These are phyloP conservation scores for Pterostichus madidus DNA, from an alignment of 2,888 invertebrate genomes.

Conservation along the genomic window DNA sequence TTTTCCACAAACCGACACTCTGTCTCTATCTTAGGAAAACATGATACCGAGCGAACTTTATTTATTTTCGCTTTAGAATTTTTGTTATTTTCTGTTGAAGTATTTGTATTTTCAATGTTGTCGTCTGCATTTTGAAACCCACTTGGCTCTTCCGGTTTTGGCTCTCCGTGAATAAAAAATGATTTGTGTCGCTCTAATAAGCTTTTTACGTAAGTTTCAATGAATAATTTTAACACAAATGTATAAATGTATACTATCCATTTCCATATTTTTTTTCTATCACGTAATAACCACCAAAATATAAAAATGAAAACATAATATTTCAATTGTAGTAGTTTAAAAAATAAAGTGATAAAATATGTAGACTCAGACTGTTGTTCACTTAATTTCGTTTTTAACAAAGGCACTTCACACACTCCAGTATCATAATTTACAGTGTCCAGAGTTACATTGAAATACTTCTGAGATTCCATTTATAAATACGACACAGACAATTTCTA, in stretches of 20 bases:
- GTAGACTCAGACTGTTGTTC: slow-evolving; percentile 1
- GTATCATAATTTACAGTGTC: slow-evolving; percentile 51
- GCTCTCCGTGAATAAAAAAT: slow-evolving; percentile 13
- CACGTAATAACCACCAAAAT: slow-evolving; percentile 46
- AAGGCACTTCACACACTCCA: slow-evolving; percentile 43
- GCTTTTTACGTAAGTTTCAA: slow-evolving; percentile 17
- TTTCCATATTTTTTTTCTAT: slow-evolving; percentile 41
- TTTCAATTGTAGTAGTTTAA: slow-evolving; percentile 27
- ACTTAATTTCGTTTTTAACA: slow-evolving; percentile 31
- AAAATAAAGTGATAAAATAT: slow-evolving; percentile 13
- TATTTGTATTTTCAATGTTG: slow-evolving; percentile 19
- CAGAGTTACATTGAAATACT: slow-evolving; percentile 58
- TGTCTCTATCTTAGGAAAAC: slow-evolving; percentile 42
- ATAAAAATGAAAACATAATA: slow-evolving; percentile 31
- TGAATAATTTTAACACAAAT: slow-evolving; percentile 31
- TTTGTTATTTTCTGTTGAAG: neutral
- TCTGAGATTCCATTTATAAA: slow-evolving; percentile 52
- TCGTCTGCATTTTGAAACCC: neutral
- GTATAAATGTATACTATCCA: slow-evolving; percentile 42
- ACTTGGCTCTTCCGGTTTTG: slow-evolving; percentile 13
- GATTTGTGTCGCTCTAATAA: slow-evolving; percentile 34
- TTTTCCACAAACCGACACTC: slow-evolving; percentile 35
- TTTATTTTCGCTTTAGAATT: slow-evolving; percentile 7
- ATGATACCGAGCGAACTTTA: slow-evolving; percentile 37
- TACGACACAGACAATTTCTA: slow-evolving; percentile 47